Evolutionary conservation across 2,888 invertebrate genomes (phyloP).

Genomic region (Drosophila peninsularis): DNA sequence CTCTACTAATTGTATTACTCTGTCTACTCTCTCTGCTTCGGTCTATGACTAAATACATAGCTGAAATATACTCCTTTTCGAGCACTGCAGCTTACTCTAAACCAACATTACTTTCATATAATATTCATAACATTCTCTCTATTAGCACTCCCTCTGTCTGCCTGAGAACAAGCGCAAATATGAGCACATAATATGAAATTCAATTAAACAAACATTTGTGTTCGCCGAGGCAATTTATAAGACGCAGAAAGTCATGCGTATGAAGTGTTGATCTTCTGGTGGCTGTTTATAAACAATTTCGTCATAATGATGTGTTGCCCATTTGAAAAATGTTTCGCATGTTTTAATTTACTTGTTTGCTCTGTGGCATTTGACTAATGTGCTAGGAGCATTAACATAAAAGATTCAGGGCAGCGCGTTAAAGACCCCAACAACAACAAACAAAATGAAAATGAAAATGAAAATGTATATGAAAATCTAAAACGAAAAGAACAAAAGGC

Average conservation of each 20-base stretch:
- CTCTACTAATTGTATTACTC: neutral
- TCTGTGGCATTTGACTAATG: conserved; percentile 31
- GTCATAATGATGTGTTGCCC: conserved; percentile 20
- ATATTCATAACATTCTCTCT: neutral
- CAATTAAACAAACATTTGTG: conserved; percentile 7
- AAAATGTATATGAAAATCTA: conserved; percentile 48
- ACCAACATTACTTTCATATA: neutral
- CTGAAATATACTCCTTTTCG: neutral
- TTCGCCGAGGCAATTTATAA: neutral
- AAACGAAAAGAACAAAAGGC: conserved; percentile 20
- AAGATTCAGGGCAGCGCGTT: conserved; percentile 19
- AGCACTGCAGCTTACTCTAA: no score
- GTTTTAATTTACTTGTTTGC: conserved; percentile 5
- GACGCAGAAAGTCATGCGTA: neutral
- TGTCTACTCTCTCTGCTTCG: neutral
- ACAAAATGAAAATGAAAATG: conserved; percentile 8
- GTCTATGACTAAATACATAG: no score
- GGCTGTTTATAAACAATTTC: conserved; percentile 22
- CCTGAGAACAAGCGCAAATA: neutral
- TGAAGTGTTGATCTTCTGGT: neutral
- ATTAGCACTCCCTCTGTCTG: neutral
- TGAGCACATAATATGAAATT: conserved; percentile 3
- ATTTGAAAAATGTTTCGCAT: conserved; percentile 16
- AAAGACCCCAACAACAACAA: neutral
- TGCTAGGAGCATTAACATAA: conserved; percentile 25